phyloP scores from a whole-genome alignment of 1,140 invertebrate species.

The Cylas formicarius region DNA sequence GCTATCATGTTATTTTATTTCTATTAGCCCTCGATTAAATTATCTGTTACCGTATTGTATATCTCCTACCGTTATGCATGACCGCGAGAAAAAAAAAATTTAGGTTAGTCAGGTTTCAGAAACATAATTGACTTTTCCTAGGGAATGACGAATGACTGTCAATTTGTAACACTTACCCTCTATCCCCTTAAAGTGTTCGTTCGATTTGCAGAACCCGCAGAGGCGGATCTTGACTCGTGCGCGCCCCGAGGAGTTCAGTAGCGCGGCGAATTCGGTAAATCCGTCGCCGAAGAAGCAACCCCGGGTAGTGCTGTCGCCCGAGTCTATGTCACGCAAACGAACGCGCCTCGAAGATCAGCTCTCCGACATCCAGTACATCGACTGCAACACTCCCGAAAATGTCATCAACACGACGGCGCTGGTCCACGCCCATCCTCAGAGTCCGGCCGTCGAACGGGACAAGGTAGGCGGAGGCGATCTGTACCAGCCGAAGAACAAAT shows the following conservation, averaged over 20 bases:
- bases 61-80: too few species aligned
- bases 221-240: slow-evolving; percentile 42
- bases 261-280: slow-evolving; percentile 46
- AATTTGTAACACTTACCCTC: too few species aligned
- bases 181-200: neutral
- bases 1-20: too few species aligned
- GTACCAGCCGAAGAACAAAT: slow-evolving; percentile 38
- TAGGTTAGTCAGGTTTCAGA: too few species aligned
- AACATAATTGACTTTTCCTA: too few species aligned
- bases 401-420: slow-evolving; percentile 32
- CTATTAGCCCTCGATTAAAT: too few species aligned
- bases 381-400: slow-evolving; percentile 53
- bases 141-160: too few species aligned
- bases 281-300: slow-evolving; percentile 51
- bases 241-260: slow-evolving; percentile 45
- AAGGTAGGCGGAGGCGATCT: slow-evolving; percentile 14
- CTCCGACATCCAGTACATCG: slow-evolving; percentile 56
- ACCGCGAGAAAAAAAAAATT: too few species aligned
- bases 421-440: slow-evolving; percentile 28
- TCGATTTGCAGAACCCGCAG: slow-evolving; percentile 15
- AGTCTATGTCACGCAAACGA: slow-evolving; percentile 46
- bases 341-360: slow-evolving; percentile 55
- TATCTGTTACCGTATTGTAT: too few species aligned
- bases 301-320: slow-evolving; percentile 44
- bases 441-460: slow-evolving; percentile 12